phyloP scores from a whole-genome alignment of 2,888 invertebrate genomes.

The Drosophila lutescens region DNA sequence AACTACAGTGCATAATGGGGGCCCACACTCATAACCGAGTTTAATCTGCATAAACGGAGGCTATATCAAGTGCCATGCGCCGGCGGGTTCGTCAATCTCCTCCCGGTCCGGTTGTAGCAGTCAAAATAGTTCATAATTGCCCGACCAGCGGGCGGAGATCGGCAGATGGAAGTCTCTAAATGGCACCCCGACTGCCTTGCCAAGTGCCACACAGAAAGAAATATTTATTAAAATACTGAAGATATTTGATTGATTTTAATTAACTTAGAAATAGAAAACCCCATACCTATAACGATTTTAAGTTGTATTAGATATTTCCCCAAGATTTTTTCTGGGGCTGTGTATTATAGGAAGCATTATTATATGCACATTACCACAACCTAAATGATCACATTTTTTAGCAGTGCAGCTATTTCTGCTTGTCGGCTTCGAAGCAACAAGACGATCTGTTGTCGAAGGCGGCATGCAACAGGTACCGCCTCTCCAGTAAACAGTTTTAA shows the following conservation, averaged over 20 bases:
- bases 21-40: constrained; percentile 27
- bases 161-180: constrained; percentile 53
- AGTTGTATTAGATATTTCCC: too few species aligned
- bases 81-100: constrained; percentile 39
- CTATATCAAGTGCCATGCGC: constrained; percentile 13
- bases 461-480: constrained; percentile 37
- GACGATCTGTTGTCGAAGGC: constrained; percentile 53
- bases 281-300: too few species aligned
- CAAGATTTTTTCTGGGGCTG: too few species aligned
- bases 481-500: constrained; percentile 15
- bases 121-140: constrained; percentile 75
- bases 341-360: not conserved
- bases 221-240: not conserved
- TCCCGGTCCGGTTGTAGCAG: constrained; percentile 57
- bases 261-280: too few species aligned
- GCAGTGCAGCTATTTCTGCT: constrained; percentile 22
- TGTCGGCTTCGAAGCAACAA: constrained; percentile 50
- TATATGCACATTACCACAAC: not conserved
- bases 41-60: constrained; percentile 43
- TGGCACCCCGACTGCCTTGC: constrained; percentile 73
- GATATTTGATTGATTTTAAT: not conserved
- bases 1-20: constrained; percentile 13
- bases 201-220: constrained; percentile 7
- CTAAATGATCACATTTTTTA: not conserved
- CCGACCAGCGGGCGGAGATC: constrained; percentile 32